phyloP scores from a whole-genome alignment of 1,140 invertebrate genomes.

The Drosophila nasuta region DNA sequence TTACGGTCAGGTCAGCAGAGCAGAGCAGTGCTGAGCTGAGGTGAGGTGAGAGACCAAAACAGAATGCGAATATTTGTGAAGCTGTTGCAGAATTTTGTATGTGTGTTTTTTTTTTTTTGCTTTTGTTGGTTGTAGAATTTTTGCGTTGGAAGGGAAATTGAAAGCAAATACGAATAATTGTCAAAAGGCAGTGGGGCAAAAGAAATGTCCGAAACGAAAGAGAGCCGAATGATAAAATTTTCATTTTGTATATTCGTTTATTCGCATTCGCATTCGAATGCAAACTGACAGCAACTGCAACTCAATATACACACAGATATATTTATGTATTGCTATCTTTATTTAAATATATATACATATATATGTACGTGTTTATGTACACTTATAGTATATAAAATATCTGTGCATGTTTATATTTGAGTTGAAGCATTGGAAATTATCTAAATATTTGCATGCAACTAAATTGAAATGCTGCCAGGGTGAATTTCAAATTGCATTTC shows the following conservation, averaged over 20 bases:
- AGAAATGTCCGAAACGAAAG: slow-evolving; percentile 17
- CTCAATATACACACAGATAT: background rate
- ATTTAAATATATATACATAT: background rate
- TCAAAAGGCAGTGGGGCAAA: slow-evolving; percentile 15
- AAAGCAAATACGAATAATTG: slow-evolving; percentile 59
- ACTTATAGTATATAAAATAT: slow-evolving; percentile 9
- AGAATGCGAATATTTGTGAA: background rate
- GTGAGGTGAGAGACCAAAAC: background rate
- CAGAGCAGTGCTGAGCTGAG: background rate
- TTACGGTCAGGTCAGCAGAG: background rate
- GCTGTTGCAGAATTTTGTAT: background rate
- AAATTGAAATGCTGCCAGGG: slow-evolving; percentile 69
- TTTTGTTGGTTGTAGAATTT: background rate
- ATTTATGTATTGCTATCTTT: background rate
- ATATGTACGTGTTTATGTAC: slow-evolving; percentile 23
- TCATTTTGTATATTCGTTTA: background rate
- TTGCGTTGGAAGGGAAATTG: slow-evolving; percentile 10
- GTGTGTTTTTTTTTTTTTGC: background rate
- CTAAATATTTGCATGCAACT: slow-evolving; percentile 78
- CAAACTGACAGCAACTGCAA: slow-evolving; percentile 17
- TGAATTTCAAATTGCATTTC: slow-evolving; percentile 34
- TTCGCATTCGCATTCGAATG: background rate
- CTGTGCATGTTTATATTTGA: slow-evolving; percentile 42
- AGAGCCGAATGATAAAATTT: slow-evolving; percentile 37
- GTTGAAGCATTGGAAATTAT: slow-evolving; percentile 70